These are phyloP conservation scores for Hyppa rectilinea DNA, from an alignment of 2,888 invertebrate species.

Conservation along the genomic window DNA sequence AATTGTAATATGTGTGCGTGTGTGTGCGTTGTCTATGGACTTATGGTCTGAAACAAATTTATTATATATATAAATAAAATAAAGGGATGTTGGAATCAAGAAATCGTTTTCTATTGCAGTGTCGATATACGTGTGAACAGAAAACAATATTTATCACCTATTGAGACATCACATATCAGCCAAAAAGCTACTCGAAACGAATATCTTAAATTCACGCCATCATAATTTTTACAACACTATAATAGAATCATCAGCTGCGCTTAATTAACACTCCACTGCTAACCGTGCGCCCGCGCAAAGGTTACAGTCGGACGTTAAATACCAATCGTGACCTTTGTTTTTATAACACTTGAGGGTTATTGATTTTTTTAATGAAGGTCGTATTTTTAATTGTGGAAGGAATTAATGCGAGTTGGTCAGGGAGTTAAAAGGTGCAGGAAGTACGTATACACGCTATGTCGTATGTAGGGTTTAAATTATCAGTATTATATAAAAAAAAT, in stretches of 20 bases:
- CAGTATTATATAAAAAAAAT: too few species aligned
- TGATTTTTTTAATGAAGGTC: conserved; percentile 55
- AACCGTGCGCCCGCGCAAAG: conserved; percentile 72
- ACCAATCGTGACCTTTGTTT: conserved; percentile 74
- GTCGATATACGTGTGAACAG: not conserved
- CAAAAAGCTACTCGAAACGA: not conserved
- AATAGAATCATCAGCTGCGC: conserved; percentile 49
- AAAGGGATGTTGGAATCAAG: too few species aligned
- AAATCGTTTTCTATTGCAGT: not conserved
- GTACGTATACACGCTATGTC: not conserved
- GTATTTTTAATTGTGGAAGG: conserved; percentile 12
- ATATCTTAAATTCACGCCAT: not conserved
- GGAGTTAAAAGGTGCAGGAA: conserved; percentile 14
- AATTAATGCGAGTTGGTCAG: conserved; percentile 19
- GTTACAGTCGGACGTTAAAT: conserved; percentile 78
- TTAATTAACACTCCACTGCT: conserved; percentile 42
- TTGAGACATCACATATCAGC: not conserved
- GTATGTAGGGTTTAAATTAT: too few species aligned
- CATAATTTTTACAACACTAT: conserved; percentile 13
- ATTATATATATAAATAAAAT: too few species aligned
- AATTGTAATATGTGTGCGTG: too few species aligned
- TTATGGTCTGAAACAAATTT: too few species aligned
- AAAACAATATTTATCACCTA: not conserved
- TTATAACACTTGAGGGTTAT: conserved; percentile 57
- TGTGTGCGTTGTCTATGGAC: too few species aligned